These are phyloP conservation scores for Paramormyrops kingsleyae DNA, from an alignment of 2,113 vertebrate genomes.

Conservation along the genomic window DNA sequence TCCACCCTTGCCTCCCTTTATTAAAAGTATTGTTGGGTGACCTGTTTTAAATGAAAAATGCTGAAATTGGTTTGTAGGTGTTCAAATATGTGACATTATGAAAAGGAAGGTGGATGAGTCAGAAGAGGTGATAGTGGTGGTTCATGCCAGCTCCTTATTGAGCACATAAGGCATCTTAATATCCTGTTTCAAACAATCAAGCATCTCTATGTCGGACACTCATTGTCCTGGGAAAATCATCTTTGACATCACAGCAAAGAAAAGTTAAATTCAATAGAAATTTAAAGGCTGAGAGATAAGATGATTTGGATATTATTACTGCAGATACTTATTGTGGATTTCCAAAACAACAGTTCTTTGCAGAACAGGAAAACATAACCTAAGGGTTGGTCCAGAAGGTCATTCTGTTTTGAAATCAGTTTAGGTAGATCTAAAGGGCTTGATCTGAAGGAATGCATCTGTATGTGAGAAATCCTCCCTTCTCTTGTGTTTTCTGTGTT, in stretches of 20 bases:
- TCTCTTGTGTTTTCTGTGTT: neutral
- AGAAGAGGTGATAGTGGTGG: neutral
- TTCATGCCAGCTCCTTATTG: neutral
- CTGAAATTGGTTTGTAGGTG: neutral
- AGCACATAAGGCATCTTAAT: neutral
- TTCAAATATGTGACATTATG: neutral
- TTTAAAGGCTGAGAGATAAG: neutral
- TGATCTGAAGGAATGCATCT: neutral
- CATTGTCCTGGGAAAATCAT: neutral
- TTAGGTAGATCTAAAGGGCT: neutral
- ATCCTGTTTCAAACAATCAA: neutral
- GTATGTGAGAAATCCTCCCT: neutral
- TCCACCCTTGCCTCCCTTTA: neutral
- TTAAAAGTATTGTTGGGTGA: neutral
- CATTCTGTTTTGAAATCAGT: neutral
- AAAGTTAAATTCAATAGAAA: neutral
- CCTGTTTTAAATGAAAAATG: neutral
- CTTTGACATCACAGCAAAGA: neutral
- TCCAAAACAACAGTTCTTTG: neutral
- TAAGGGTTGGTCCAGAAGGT: neutral
- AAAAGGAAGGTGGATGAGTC: neutral
- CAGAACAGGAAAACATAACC: neutral
- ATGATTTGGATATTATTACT: neutral
- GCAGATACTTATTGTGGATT: neutral
- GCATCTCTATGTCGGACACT: neutral